Evolutionary conservation across 2,113 vertebrate species (phyloP).

Genomic region (Vombatus ursinus): DNA sequence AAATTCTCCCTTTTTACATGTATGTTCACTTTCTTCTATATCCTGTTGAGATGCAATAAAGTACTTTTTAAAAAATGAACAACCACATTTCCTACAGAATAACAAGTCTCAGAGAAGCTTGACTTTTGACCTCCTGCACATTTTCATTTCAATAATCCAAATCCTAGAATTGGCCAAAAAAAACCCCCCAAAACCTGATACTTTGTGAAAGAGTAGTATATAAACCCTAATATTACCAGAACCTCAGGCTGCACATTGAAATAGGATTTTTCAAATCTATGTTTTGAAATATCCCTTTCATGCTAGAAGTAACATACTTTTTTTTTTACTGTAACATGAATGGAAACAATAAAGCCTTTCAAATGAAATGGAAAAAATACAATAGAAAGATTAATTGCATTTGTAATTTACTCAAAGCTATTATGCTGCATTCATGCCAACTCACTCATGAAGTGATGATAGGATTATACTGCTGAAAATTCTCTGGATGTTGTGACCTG

Average conservation of each 20-base stretch:
- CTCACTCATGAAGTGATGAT: not conserved
- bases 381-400: slow-evolving; percentile 12
- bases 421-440: not conserved
- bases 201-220: not conserved
- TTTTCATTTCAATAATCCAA: not conserved
- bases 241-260: not conserved
- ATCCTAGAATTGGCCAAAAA: not conserved
- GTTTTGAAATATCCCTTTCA: not conserved
- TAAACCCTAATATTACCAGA: not conserved
- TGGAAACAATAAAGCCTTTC: slow-evolving; percentile 1
- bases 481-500: slow-evolving; percentile 2
- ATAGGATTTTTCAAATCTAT: not conserved
- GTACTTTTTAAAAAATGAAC: not conserved
- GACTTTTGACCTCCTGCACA: not conserved
- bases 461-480: not conserved
- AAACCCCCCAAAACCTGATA: not conserved
- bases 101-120: not conserved
- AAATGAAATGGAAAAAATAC: slow-evolving; percentile 5
- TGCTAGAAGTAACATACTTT: not conserved
- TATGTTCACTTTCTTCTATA: not conserved
- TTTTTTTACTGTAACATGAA: slow-evolving; percentile 12
- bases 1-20: not conserved
- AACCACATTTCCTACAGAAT: not conserved
- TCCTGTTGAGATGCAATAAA: not conserved
- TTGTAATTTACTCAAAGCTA: not conserved